phyloP scores from a whole-genome alignment of 2,797 vertebrate species.

The Dromococcyx pavoninus region DNA sequence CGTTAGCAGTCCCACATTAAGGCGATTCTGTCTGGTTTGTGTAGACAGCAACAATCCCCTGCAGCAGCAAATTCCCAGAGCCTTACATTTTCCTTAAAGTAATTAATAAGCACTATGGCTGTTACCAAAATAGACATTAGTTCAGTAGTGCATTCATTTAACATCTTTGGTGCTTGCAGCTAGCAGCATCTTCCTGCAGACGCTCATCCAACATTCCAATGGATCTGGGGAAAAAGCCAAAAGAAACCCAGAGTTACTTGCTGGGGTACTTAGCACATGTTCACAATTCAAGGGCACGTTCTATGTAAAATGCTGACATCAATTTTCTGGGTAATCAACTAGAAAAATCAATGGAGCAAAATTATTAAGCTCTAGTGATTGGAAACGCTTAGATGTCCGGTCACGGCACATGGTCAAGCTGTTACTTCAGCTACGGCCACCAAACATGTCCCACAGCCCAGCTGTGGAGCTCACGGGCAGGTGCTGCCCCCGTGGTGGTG shows the following conservation, averaged over 20 bases:
- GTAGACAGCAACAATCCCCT: constrained; percentile 29
- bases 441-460: fast-evolving
- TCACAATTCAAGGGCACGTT: background rate
- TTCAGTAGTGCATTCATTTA: constrained; percentile 64
- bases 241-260: background rate
- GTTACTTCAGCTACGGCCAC: background rate
- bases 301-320: background rate
- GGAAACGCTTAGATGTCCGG: background rate
- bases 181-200: constrained; percentile 67
- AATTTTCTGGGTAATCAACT: background rate
- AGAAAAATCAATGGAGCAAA: background rate
- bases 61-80: constrained; percentile 43
- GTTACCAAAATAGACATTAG: constrained; percentile 69
- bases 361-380: background rate
- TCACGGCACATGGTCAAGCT: background rate
- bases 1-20: constrained; percentile 57
- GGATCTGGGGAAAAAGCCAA: background rate
- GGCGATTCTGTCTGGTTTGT: constrained; percentile 60
- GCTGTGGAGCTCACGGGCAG: fast-evolving
- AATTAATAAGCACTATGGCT: constrained; percentile 64
- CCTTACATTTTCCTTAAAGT: constrained; percentile 27
- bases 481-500: background rate
- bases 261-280: background rate
- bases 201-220: background rate
- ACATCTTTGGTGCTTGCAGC: constrained; percentile 76